Base-by-base conservation (phyloP, 2,888 invertebrate genomes). In the Pharmacophagus antenor region DNA sequence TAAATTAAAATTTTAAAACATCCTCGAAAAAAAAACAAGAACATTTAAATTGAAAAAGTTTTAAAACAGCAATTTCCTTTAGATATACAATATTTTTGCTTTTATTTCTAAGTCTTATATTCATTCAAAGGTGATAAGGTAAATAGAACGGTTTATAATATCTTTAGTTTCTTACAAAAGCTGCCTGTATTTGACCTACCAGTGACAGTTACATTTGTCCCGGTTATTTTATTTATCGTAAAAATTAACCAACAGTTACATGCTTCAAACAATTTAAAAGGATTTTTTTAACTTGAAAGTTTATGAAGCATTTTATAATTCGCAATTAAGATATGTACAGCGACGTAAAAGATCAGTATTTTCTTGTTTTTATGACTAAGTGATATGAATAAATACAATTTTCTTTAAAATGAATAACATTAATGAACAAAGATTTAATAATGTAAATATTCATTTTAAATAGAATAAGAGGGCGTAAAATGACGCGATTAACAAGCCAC, bases 401-500 rank as follows among this genome's bases (percentile, higher is more conserved):
- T 2, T n/a, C 37, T 22, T 42, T 17, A 27, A 17, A 46, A 46
- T 21, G 17, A 52, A 37, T 47, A n/a, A 31, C 22, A 22, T 18
- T 27, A 27, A 56, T 50, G 56, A 56, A 56, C 31, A 51, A 42
- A 27, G n/a, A 51, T 70, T 56, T 50, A 21, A 56, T 27, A 27
- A 3, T 20, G 41, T 42, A 42, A n/a, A 4, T 20, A 49, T 56
- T 49, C n/a, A 42, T 31, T 31, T 52, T 52, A 46, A 51, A 56
- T 49, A 56, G 51, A 70, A 73, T 70, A 67, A 70, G 61, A 58
- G 56, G 62, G 58, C 55, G 62, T 57, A 15, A 21, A 44, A 74
- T 76, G 65, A 74, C 73, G 73, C 73, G 74, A 72, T 75, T 81
- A 81, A 80, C 77, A 74, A 80, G 74, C 73, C 68, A 67, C 70